These are phyloP conservation scores for Panthera tigris DNA, from an alignment of 2,113 vertebrate species.

Conservation along the genomic window DNA sequence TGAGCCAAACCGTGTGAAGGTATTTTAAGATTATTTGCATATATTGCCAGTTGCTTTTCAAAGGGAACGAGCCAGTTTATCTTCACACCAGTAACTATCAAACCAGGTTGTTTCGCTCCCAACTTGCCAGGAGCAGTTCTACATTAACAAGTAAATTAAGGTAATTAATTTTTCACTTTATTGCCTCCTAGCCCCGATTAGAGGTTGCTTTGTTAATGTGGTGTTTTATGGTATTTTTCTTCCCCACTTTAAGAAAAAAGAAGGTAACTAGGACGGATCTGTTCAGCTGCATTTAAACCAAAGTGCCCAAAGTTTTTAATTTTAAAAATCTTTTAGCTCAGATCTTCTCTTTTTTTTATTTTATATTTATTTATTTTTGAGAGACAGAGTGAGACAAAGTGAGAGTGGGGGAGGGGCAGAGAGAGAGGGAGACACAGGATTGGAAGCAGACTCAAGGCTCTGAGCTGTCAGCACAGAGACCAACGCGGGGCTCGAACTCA, in stretches of 20 bases:
- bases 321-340: neutral
- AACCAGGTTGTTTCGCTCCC: neutral
- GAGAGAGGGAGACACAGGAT: too few species aligned
- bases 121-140: neutral
- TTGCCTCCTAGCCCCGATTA: neutral
- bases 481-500: too few species aligned
- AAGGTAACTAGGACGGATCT: neutral
- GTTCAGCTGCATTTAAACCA: neutral
- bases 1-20: neutral
- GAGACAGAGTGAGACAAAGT: too few species aligned
- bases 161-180: neutral
- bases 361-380: too few species aligned
- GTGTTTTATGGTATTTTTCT: neutral
- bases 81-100: neutral
- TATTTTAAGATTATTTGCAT: conserved; percentile 27
- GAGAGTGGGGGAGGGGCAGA: too few species aligned
- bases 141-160: neutral
- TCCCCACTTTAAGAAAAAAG: neutral
- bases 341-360: neutral
- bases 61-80: conserved; percentile 5
- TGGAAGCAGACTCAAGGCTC: too few species aligned
- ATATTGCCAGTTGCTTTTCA: neutral
- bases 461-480: too few species aligned
- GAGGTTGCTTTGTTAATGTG: neutral
- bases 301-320: neutral